Percentiles rank a stretch among this genome's conserved stretches.
These are phyloP conservation scores for Syngnathus scovelli DNA, from an alignment of 2,113 vertebrate species.

Conservation along the genomic window DNA sequence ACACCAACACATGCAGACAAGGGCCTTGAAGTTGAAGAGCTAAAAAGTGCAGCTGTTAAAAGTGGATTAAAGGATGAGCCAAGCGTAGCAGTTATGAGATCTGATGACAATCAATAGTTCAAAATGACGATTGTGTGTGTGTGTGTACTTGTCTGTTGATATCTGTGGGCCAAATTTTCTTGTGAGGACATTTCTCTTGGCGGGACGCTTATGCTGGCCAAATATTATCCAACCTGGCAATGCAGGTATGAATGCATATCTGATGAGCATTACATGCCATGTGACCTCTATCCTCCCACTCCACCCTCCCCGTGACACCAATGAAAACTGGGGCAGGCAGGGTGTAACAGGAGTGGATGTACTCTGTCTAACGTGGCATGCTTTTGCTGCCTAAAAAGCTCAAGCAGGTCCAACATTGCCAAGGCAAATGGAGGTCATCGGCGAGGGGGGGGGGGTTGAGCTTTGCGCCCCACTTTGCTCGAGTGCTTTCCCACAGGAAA, in stretches of 20 bases:
- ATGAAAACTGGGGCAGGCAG: conserved; percentile 1
- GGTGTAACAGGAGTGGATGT: neutral
- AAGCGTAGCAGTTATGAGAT: no score
- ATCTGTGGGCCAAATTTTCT: no score
- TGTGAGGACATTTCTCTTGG: no score
- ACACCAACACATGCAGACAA: no score
- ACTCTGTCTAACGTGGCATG: neutral
- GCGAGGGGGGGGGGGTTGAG: neutral
- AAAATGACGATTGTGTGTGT: no score
- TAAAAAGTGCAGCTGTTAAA: no score
- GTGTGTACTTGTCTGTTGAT: no score
- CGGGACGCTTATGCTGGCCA: neutral
- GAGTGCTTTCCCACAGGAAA: no score
- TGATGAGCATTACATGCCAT: conserved; percentile 22
- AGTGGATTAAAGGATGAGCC: no score
- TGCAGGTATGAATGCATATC: conserved; percentile 29
- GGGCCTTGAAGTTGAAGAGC: no score
- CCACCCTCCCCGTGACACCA: neutral
- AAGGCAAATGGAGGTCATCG: conserved; percentile 17
- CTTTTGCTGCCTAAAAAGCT: conserved; percentile 15
- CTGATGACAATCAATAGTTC: no score
- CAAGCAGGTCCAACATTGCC: conserved; percentile 7
- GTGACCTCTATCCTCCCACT: conserved; percentile 5
- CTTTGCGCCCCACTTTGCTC: neutral
- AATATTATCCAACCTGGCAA: conserved; percentile 25